Evolutionary conservation across 1,140 invertebrate genomes (phyloP).

Genomic region (Drosophila seguyi): DNA sequence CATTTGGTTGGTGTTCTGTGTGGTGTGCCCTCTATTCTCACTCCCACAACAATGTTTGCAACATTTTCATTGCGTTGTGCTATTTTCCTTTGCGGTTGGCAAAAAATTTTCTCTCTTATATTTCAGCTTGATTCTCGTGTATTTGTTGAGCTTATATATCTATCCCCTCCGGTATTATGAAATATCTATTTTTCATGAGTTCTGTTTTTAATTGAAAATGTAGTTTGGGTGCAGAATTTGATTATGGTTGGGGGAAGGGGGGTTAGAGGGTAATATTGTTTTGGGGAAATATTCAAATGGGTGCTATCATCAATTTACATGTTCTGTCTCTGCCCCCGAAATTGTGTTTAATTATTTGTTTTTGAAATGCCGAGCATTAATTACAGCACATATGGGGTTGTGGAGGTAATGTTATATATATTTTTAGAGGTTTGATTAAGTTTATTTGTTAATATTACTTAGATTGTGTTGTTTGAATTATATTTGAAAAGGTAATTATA

Average conservation of each 20-base stretch:
- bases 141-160: constrained; percentile 16
- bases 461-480: background rate
- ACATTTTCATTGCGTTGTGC: constrained; percentile 13
- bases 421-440: too few species aligned
- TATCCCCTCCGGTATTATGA: constrained; percentile 27
- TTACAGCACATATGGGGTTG: background rate
- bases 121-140: constrained; percentile 21
- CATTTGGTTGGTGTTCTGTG: constrained; percentile 19
- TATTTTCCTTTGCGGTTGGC: constrained; percentile 30
- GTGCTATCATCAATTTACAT: constrained; percentile 7
- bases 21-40: background rate
- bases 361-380: constrained; percentile 2
- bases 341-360: constrained; percentile 10
- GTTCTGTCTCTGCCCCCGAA: background rate
- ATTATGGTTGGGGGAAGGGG: too few species aligned
- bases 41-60: constrained; percentile 10
- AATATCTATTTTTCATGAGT: constrained; percentile 60
- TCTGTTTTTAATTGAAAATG: constrained; percentile 49
- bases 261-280: too few species aligned
- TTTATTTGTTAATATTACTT: background rate
- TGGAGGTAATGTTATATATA: background rate
- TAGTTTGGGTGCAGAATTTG: too few species aligned
- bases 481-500: background rate
- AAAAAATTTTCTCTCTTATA: constrained; percentile 45
- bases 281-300: constrained; percentile 1